Evolutionary conservation across 2,113 vertebrate genomes (phyloP).

Genomic region (Plecotus auritus): DNA sequence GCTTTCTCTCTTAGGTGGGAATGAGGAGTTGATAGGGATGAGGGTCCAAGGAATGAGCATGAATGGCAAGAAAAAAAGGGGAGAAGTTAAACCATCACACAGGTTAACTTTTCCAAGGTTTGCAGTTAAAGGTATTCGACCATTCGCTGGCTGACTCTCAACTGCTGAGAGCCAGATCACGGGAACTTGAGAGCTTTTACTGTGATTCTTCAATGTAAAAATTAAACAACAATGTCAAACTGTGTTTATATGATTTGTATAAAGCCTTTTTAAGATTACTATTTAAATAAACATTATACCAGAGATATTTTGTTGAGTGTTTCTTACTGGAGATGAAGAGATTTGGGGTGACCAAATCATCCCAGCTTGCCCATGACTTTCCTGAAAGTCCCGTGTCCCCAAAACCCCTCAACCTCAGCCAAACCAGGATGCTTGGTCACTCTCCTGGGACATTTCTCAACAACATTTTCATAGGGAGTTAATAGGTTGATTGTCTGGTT

Average conservation of each 20-base stretch:
- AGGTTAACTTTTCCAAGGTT: conserved; percentile 76
- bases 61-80: conserved; percentile 66
- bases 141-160: conserved; percentile 79
- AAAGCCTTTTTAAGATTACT: conserved; percentile 95
- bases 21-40: conserved; percentile 50
- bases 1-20: conserved; percentile 68
- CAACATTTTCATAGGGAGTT: background rate
- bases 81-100: conserved; percentile 45
- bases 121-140: conserved; percentile 79
- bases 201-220: conserved; percentile 87
- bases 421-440: background rate
- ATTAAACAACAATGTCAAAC: conserved; percentile 84
- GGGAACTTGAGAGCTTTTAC: conserved; percentile 86
- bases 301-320: conserved; percentile 65
- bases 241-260: conserved; percentile 99
- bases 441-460: background rate
- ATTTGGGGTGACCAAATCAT: background rate
- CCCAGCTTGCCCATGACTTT: background rate
- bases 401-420: background rate
- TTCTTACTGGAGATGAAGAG: conserved; percentile 11
- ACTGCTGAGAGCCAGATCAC: conserved; percentile 77
- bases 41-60: conserved; percentile 67
- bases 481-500: background rate
- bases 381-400: background rate
- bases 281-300: conserved; percentile 98